Percentiles rank a stretch among this genome's conserved stretches.
phyloP scores from a whole-genome alignment of 2,797 vertebrate species.

The Tragelaphus oryx region DNA sequence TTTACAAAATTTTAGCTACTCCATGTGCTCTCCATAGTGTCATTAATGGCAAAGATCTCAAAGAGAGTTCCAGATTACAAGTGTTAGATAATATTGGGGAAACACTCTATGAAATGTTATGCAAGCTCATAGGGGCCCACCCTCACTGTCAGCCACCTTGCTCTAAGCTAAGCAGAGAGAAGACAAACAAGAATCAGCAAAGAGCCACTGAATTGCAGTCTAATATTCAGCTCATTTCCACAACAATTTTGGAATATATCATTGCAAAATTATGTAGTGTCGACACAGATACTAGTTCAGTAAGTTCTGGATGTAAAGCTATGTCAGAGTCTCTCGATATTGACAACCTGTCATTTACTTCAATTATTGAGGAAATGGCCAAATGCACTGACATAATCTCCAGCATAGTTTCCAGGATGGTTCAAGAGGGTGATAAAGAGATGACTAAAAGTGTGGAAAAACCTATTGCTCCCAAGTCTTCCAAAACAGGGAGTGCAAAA shows the following conservation, averaged over 20 bases:
- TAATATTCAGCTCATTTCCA: conserved; percentile 54
- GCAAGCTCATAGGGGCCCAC: neutral
- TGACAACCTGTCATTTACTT: conserved; percentile 47
- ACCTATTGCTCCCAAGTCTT: neutral
- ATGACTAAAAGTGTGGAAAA: neutral
- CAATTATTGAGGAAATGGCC: conserved; percentile 56
- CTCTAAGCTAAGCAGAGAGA: neutral
- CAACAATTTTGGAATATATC: conserved; percentile 65
- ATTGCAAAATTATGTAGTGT: conserved; percentile 58
- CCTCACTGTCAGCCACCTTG: neutral
- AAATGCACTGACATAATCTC: conserved; percentile 60
- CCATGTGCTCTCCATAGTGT: conserved; percentile 56
- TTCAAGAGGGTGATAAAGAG: neutral
- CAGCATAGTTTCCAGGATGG: conserved; percentile 37
- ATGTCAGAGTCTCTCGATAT: neutral
- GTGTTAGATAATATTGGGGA: conserved; percentile 65
- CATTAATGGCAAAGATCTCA: neutral
- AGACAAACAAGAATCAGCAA: neutral
- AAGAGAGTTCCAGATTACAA: conserved; percentile 20
- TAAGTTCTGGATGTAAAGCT: neutral
- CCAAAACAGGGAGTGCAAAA: neutral
- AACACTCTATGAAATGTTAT: conserved; percentile 58
- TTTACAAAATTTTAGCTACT: neutral
- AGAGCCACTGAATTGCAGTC: neutral
- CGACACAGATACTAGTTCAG: neutral